These are phyloP conservation scores for Okapia johnstoni DNA, from an alignment of 2,113 vertebrate species.

Conservation along the genomic window DNA sequence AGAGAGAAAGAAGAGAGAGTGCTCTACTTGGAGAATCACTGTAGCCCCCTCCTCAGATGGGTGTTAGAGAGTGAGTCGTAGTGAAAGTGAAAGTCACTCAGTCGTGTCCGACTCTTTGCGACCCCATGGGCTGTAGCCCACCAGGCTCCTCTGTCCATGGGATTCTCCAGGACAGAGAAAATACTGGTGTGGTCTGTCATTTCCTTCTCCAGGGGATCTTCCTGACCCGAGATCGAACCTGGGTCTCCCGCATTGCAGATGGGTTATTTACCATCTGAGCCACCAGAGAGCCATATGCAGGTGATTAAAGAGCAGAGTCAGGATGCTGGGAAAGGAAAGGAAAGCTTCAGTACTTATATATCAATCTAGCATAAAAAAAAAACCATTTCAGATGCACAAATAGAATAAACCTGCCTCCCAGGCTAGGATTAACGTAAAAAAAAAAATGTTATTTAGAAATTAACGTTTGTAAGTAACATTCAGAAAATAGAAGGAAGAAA, in stretches of 20 bases:
- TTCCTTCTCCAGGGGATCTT: background rate
- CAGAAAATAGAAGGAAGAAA: background rate
- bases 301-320: background rate
- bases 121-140: background rate
- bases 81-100: background rate
- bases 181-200: background rate
- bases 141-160: background rate
- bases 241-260: background rate
- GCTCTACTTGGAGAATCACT: accelerated
- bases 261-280: background rate
- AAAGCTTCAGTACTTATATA: background rate
- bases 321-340: background rate
- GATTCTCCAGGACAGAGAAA: background rate
- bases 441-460: background rate
- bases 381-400: background rate
- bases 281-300: background rate
- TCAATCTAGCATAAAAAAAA: background rate
- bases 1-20: background rate
- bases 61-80: background rate
- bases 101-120: accelerated
- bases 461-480: background rate
- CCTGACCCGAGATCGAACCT: background rate
- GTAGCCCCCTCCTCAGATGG: background rate
- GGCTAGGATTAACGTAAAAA: background rate
- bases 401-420: background rate